Conservation (phyloP, 2,797 vertebrate genomes). For the Trichosurus vulpecula region DNA sequence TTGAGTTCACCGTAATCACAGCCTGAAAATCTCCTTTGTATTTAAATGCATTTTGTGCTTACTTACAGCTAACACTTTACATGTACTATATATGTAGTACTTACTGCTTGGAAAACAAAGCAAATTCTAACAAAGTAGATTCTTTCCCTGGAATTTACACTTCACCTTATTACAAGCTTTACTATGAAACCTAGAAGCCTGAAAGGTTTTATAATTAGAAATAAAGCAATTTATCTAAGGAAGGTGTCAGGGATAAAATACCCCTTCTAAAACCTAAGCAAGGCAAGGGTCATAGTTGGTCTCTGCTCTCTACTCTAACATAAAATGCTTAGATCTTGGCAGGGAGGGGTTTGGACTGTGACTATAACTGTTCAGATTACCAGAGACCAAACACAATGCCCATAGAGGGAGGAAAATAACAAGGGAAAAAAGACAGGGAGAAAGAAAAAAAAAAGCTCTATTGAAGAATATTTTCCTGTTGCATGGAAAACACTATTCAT, state of each 20-base stretch:
- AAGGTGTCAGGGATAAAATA: constrained; percentile 81
- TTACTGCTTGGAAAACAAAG: constrained; percentile 89
- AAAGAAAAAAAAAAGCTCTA: constrained; percentile 84
- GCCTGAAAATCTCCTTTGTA: constrained; percentile 85
- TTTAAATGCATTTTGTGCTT: constrained; percentile 86
- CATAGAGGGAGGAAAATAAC: constrained; percentile 67
- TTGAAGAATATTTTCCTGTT: constrained; percentile 88
- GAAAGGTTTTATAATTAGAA: constrained; percentile 90
- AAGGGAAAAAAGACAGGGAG: constrained; percentile 71
- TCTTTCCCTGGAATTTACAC: constrained; percentile 87
- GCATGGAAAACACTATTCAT: constrained; percentile 91
- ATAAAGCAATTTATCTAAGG: constrained; percentile 87
- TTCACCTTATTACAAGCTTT: constrained; percentile 88
- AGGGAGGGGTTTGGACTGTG: constrained; percentile 77
- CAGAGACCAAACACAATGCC: constrained; percentile 87
- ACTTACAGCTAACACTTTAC: constrained; percentile 86
- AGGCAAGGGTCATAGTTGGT: constrained; percentile 80
- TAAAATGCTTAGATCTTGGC: constrained; percentile 65
- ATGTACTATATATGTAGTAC: constrained; percentile 86
- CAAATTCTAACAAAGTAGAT: constrained; percentile 89
- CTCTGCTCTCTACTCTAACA: constrained; percentile 58
- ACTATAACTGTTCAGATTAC: constrained; percentile 86
- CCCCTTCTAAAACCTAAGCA: constrained; percentile 81
- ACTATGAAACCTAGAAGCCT: constrained; percentile 89
- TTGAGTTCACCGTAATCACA: constrained; percentile 82